Evolutionary conservation across 2,797 vertebrate genomes (phyloP).

Genomic region (Cyprinodon diabolis): DNA sequence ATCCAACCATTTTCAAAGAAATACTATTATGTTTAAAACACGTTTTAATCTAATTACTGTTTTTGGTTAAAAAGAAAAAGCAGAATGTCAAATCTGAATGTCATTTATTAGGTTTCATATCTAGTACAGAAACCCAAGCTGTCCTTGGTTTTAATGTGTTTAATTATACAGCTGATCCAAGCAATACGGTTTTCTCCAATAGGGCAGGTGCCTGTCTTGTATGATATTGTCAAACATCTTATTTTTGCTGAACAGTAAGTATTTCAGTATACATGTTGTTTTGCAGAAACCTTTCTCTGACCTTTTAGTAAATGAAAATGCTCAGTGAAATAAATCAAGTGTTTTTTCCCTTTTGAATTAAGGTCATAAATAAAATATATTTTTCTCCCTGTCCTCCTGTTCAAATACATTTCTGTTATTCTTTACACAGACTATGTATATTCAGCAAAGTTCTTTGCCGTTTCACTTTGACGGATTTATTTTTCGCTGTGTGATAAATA

Average conservation of each 20-base stretch:
- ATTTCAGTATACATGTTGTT: not conserved
- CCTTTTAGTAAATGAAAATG: not conserved
- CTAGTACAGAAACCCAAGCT: not conserved
- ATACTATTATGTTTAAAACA: not conserved
- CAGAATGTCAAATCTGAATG: too few relatives aligned
- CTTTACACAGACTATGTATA: not conserved
- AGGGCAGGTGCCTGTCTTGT: not conserved
- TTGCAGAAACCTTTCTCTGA: not conserved
- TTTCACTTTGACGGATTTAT: constrained; percentile 25
- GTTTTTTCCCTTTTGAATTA: not conserved
- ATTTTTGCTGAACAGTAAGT: not conserved
- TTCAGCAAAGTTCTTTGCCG: constrained; percentile 1
- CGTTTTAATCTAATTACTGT: too few relatives aligned
- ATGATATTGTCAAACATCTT: not conserved
- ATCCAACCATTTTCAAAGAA: not conserved
- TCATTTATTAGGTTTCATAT: too few relatives aligned
- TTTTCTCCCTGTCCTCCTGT: not conserved
- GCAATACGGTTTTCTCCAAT: not conserved
- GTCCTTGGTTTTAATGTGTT: not conserved
- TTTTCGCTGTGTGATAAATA: constrained; percentile 4
- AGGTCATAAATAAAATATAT: not conserved
- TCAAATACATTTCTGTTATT: not conserved
- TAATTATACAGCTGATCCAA: not conserved
- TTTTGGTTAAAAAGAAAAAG: too few relatives aligned
- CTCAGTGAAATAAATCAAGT: not conserved